Evolutionary conservation across 2,797 vertebrate species (phyloP).

Genomic region (Ctenochaetus hawaiiensis): DNA sequence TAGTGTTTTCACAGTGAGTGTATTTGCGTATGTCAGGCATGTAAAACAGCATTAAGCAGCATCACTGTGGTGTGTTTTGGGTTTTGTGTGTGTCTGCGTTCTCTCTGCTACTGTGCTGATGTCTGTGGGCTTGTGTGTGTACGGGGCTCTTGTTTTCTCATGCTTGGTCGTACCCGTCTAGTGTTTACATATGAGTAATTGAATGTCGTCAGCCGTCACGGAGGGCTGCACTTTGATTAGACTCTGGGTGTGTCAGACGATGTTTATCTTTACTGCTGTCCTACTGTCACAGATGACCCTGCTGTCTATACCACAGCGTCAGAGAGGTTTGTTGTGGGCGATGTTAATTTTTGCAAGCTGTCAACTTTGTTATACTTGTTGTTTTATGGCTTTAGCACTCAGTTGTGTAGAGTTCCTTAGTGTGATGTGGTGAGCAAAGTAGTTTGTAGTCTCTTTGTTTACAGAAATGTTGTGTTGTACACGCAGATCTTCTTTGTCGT

Average conservation of each 20-base stretch:
- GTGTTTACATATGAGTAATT: slow-evolving; percentile 73
- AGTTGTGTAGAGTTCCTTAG: slow-evolving; percentile 1
- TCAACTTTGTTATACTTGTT: not conserved
- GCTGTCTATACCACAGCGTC: slow-evolving; percentile 3
- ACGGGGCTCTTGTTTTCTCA: slow-evolving; percentile 62
- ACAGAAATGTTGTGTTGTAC: not conserved
- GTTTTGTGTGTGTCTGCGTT: slow-evolving; percentile 22
- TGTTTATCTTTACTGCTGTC: slow-evolving; percentile 61
- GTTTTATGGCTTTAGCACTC: not conserved
- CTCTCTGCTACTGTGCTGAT: slow-evolving; percentile 23
- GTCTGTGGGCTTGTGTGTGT: slow-evolving; percentile 42
- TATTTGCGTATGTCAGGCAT: slow-evolving; percentile 30
- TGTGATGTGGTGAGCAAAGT: slow-evolving; percentile 10
- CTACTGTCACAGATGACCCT: slow-evolving; percentile 28
- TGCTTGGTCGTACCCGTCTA: slow-evolving; percentile 41
- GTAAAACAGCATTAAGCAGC: slow-evolving; percentile 23
- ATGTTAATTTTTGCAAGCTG: slow-evolving; percentile 10
- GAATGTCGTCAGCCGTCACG: slow-evolving; percentile 69
- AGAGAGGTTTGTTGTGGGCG: not conserved
- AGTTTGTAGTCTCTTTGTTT: slow-evolving; percentile 9
- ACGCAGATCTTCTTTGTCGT: slow-evolving; percentile 21
- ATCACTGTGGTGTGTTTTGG: slow-evolving; percentile 54
- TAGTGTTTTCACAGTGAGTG: slow-evolving; percentile 33
- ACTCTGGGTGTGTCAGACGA: slow-evolving; percentile 64
- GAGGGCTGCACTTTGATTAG: slow-evolving; percentile 68